Evolutionary conservation across 2,113 vertebrate species (phyloP), one percentile per base, ranked within the genome.

Genomic region (Petromus typicus): DNA sequence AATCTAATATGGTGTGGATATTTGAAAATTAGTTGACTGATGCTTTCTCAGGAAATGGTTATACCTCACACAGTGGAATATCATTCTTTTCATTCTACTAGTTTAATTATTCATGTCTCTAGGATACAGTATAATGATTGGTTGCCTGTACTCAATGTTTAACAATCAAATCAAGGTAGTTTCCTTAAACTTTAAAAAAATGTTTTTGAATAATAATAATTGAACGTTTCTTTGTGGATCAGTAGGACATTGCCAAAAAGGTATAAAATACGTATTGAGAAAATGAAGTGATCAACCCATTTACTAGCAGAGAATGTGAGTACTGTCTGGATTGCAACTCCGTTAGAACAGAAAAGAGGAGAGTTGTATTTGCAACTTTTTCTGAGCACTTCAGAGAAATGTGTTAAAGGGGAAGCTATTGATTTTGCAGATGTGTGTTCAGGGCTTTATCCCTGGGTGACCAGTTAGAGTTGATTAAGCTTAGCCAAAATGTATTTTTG

Each of bases 401-500:
- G 61, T 18, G 63, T 1, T 10, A 56, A 25, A 67, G 67, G 43
- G 14, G 37, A 86, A 93, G 32, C 14, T 96, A 86, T 37, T 93
- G 94, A 92, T 63, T 96, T 92, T 87, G 16, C 7, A 73, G 40
- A 59, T 43, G 11, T 57, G 23, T 45, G 9, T 27, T 84, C 5
- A 45, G 37, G 43, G 25, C 27, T 51, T 90, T 87, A 63, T 91
- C 37, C 30, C 51, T 59, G 14, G 32, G 25, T 81, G 23, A 64
- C 81, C 23, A 71, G 54, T 59, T 59, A 37, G 69, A 94, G 30
- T 84, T 84, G 69, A 90, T 90, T 88, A 94, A 90, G 40, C 7
- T 79, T 81, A 73, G 61, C 37, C 51, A 71, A 71, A 95, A 95
- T 51, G 12, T 30, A 78, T 92, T 95, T 64, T 48, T 71, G 54